Conservation (phyloP, 35 echinoderm and acorn worm species). For the Stichopus chloronotus region DNA sequence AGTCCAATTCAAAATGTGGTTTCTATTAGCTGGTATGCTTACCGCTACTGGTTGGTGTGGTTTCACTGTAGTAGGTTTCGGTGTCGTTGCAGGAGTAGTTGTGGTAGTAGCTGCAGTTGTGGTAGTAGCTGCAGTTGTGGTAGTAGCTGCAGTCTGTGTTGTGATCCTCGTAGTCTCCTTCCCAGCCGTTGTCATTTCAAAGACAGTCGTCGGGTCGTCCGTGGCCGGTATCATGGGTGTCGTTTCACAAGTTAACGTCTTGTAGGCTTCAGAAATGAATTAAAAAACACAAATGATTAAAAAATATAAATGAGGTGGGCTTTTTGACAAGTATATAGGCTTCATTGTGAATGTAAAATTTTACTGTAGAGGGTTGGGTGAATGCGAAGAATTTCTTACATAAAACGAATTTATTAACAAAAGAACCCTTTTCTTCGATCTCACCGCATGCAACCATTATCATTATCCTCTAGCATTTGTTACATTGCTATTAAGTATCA, state of each 20-base stretch:
- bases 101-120: not conserved
- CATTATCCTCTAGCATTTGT: no score
- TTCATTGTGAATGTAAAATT: not conserved
- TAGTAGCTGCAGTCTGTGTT: not conserved
- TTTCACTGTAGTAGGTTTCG: not conserved
- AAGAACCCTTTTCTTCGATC: no score
- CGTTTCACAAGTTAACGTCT: not conserved
- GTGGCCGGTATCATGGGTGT: conserved; percentile 16
- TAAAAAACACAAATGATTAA: not conserved
- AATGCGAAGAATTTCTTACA: not conserved
- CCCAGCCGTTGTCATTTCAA: conserved; percentile 31
- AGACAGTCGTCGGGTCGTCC: not conserved
- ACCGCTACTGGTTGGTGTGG: not conserved
- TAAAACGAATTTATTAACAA: no score
- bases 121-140: not conserved
- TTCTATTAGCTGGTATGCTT: not conserved
- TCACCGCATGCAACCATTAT: no score
- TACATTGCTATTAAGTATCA: no score
- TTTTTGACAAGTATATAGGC: not conserved
- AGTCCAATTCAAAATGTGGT: not conserved
- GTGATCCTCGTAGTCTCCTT: conserved; percentile 16
- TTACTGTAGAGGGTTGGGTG: not conserved
- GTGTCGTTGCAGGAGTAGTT: not conserved
- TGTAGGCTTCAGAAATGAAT: not conserved
- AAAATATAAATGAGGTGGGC: not conserved